A percentile compares a stretch with the other conserved stretches of the same genome.
phyloP scores from a whole-genome alignment of 2,888 invertebrate species.

The Frankliniella intonsa region DNA sequence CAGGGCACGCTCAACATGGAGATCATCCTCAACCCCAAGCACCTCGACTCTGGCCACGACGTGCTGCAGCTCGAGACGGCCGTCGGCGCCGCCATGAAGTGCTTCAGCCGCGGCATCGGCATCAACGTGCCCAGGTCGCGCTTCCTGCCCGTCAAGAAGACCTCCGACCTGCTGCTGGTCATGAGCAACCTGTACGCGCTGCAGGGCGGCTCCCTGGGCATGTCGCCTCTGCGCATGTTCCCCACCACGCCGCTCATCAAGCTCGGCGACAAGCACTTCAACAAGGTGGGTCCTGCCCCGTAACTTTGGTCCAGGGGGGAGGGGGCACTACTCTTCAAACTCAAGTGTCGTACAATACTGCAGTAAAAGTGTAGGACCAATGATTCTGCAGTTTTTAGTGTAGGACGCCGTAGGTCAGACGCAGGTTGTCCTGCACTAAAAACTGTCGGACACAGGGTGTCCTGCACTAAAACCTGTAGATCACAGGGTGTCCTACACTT shows the following conservation, averaged over 20 bases:
- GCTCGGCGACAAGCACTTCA: slow-evolving; percentile 92
- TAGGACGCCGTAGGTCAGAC: no score
- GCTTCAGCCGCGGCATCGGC: slow-evolving; percentile 86
- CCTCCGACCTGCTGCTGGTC: slow-evolving; percentile 90
- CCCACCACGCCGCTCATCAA: slow-evolving; percentile 96
- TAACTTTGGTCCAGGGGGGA: no score
- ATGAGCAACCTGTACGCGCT: slow-evolving; percentile 98
- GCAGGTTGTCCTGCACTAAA: no score
- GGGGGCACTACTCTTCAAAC: no score
- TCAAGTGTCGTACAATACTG: no score
- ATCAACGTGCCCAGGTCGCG: slow-evolving; percentile 96
- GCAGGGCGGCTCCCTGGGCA: slow-evolving; percentile 82
- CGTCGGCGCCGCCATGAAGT: slow-evolving; percentile 99
- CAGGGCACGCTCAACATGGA: slow-evolving; percentile 87
- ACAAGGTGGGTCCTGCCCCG: slow-evolving; percentile 59
- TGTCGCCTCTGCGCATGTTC: slow-evolving; percentile 95
- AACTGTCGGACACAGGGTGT: no score
- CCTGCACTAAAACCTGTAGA: no score
- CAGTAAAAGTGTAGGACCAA: no score
- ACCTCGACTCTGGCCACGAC: slow-evolving; percentile 83
- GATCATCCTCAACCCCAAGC: slow-evolving; percentile 96
- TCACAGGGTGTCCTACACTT: no score
- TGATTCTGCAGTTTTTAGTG: no score
- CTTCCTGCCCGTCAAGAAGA: slow-evolving; percentile 98
- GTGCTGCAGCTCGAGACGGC: slow-evolving; percentile 98